A percentile compares a stretch with the other conserved stretches of the same genome.
Evolutionary conservation across 2,113 vertebrate species (phyloP).

Genomic region (Dendropsophus ebraccatus): DNA sequence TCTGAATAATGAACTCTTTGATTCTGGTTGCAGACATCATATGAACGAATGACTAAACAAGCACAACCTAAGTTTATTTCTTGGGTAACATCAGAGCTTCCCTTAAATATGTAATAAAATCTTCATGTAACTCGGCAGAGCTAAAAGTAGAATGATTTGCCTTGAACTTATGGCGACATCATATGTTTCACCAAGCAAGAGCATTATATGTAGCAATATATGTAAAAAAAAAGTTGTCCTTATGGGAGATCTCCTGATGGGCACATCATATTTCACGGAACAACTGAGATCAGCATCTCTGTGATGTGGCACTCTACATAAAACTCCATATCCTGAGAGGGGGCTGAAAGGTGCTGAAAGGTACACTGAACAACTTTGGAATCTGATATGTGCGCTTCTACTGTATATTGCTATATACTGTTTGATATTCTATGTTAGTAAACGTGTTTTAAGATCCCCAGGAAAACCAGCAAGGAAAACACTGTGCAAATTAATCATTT

Average conservation of each 20-base stretch:
- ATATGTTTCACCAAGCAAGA: neutral
- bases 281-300: neutral
- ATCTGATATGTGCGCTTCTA: neutral
- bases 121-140: neutral
- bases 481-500: too few species aligned
- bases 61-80: slow-evolving; percentile 6
- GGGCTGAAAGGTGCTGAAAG: neutral
- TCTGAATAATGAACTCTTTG: slow-evolving; percentile 12
- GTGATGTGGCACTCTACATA: neutral
- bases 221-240: neutral
- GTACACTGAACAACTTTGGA: neutral
- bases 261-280: neutral
- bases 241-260: neutral
- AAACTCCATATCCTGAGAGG: neutral
- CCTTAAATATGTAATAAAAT: neutral
- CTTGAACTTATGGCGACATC: neutral
- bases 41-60: slow-evolving; percentile 3
- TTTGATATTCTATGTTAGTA: neutral
- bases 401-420: neutral
- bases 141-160: neutral
- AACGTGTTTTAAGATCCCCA: neutral
- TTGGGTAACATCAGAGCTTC: neutral
- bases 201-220: neutral
- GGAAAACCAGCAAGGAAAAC: neutral
- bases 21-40: slow-evolving; percentile 5